Evolutionary conservation across 23 tunicate genomes (phyloP), one percentile per base, ranked within the genome.

Genomic region (Aplidium turbinatum): DNA sequence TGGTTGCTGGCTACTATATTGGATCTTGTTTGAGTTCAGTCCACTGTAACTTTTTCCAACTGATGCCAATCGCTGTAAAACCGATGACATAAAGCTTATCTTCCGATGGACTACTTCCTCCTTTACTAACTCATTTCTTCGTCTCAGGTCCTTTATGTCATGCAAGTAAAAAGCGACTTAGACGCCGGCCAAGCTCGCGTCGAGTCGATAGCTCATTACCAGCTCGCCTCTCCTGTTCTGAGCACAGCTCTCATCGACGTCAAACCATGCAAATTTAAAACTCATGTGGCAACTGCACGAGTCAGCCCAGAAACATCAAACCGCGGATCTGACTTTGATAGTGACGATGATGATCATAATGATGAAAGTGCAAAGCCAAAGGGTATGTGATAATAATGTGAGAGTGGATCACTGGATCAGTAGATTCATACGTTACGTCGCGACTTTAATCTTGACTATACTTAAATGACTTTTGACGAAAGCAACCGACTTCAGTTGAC

Each of bases 241-340:
- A 87, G 95, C 72, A 64, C 81, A 3, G 95, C 95, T 0, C 32
- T 87, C 26, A 47, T 76, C 16, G 83, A 70, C n/a, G 95, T 74
- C 0, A 50, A 51, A 23, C 67, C 45, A 1, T 81, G 87, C 78
- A 76, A 81, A 36, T 81, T 87, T 47, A 81, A 81, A 31, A 42
- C 33, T 25, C 63, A 55, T 24, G n/a, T 38, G n/a, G 61, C 72
- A 1, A 33, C 26, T 4, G 38, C n/a, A 38, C n/a, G n/a, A n/a
- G n/a, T n/a, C n/a, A n/a, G n/a, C n/a, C n/a, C n/a, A n/a, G n/a
- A n/a, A 11, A 42, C 13, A 42, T 42, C 50, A 9, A 11, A 42
- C 50, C 11, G 16, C 16, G 50, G 50, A 11, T 42, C 50, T 42
- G 50, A 25, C 16, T 48, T 4, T 47, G 58, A 47, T 16, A 70